phyloP scores from a whole-genome alignment of 1,140 invertebrate genomes.

The Gonatopus flavifemur region DNA sequence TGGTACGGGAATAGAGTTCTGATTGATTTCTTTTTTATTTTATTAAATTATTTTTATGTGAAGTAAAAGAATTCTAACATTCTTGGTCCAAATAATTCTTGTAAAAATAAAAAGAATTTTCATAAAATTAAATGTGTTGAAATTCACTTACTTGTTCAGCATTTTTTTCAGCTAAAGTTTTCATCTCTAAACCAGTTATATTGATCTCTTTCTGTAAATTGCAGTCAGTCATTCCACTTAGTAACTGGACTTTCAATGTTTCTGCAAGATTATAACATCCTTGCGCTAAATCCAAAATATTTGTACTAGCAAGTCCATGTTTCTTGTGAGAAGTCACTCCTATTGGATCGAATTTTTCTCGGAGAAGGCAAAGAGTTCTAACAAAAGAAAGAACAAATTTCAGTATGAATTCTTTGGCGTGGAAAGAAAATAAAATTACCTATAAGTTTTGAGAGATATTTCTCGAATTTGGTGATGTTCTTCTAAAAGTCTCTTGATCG shows the following conservation, averaged over 20 bases:
- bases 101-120: too few relatives aligned
- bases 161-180: conserved; percentile 50
- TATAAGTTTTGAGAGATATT: conserved; percentile 70
- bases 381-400: conserved; percentile 6
- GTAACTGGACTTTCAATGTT: conserved; percentile 56
- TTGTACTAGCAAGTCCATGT: conserved; percentile 50
- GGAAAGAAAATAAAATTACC: conserved; percentile 24
- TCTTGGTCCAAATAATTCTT: too few relatives aligned
- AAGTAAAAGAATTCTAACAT: too few relatives aligned
- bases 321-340: conserved; percentile 32
- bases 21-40: too few relatives aligned
- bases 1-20: too few relatives aligned
- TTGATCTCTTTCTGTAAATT: conserved; percentile 42
- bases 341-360: conserved; percentile 53
- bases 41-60: too few relatives aligned
- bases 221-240: conserved; percentile 49
- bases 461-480: conserved; percentile 72
- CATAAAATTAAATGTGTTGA: too few relatives aligned
- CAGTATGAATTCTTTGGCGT: neutral
- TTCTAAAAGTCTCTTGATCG: conserved; percentile 73
- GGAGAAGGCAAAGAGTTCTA: conserved; percentile 49
- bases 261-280: conserved; percentile 56
- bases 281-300: conserved; percentile 57
- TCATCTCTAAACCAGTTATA: conserved; percentile 50
- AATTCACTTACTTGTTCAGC: conserved; percentile 45